Base-by-base conservation (phyloP, 2,113 vertebrate genomes). In the Progne subis region DNA sequence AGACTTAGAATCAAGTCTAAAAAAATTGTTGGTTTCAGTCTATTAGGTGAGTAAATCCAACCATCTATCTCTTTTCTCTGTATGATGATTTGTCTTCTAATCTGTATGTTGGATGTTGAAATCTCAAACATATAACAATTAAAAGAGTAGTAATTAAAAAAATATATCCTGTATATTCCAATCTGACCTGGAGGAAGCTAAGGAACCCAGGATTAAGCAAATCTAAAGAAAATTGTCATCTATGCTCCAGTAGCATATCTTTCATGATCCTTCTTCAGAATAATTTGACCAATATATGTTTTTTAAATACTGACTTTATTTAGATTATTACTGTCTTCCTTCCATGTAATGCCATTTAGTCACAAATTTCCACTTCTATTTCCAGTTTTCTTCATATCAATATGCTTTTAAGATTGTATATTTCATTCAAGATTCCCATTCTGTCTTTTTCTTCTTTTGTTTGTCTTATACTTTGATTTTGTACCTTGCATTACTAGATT, bases 131-230 rank as follows among this genome's bases (percentile, higher is more conserved):
- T 37, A 8, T 3, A 34, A 11, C 8, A 34, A n/a, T 71, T 28
- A 49, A 75, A 52, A 65, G 20, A 75, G 7, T 6, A 53, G 5
- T 25, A n/a, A 29, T 39, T 23, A 3, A 56, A 79, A n/a, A 24
- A 19, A 25, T 8, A 3, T 43, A 7, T 26, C 11, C 4, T 14
- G 0, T 34, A 0, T 74, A n/a, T 85, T 75, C 10, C 19, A 68
- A 0, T 71, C 32, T 43, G 23, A 68, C 28, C 5, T 49, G 20
- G 20, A 56, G 26, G 28, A 84, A 86, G 11, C 47, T 14, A 47
- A 5, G 11, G 4, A 81, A 56, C 2, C 1, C 16, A 71, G 29
- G 14, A 52, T 32, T 18, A 82, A 77, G 34, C 6, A 26, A 80
- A 64, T 50, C 18, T 72, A 34, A 84, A 61, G 8, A 56, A 74